These are phyloP conservation scores for Sycophila sp. DNA, from an alignment of 1,140 invertebrate species.

Conservation along the genomic window DNA sequence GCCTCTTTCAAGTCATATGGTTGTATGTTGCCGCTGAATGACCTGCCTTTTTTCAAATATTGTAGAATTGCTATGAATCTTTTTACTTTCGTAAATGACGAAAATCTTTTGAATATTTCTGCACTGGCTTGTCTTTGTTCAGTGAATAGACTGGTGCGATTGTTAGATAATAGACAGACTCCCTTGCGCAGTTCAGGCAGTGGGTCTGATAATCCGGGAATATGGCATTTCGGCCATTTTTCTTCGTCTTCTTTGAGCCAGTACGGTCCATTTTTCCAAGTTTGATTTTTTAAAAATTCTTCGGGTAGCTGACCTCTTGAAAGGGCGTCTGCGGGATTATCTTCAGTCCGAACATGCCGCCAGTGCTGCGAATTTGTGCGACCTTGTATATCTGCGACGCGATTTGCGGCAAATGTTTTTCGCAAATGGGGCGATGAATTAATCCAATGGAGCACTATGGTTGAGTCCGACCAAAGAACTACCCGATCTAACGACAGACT, in stretches of 20 bases:
- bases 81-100: background rate
- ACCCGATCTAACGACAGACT: background rate
- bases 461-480: constrained; percentile 7
- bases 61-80: background rate
- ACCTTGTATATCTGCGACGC: constrained; percentile 3
- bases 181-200: background rate
- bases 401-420: constrained; percentile 6
- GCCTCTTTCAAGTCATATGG: background rate
- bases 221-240: background rate
- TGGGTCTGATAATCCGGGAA: background rate
- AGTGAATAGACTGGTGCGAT: no score
- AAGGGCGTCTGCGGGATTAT: background rate
- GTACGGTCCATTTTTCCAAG: background rate
- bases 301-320: background rate
- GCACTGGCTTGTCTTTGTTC: background rate
- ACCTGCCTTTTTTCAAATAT: background rate
- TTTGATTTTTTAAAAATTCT: background rate
- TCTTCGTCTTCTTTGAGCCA: background rate
- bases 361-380: background rate
- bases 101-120: no score
- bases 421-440: background rate
- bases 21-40: background rate
- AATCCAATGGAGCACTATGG: constrained; percentile 12
- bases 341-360: background rate
- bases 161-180: background rate